phyloP scores from a whole-genome alignment of 1,140 invertebrate genomes.

The Listronotus bonariensis region DNA sequence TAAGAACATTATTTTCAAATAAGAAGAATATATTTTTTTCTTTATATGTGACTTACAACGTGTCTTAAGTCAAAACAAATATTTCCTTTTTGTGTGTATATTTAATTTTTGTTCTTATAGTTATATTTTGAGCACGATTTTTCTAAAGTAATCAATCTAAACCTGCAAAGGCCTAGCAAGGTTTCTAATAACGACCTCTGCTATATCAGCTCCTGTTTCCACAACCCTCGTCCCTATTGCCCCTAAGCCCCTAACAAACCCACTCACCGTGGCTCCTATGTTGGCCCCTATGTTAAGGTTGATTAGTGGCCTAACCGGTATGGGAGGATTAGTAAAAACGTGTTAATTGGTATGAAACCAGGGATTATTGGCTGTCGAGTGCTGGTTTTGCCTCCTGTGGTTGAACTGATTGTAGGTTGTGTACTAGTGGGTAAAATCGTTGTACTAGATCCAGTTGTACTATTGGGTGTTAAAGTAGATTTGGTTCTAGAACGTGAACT shows the following conservation, averaged over 20 bases:
- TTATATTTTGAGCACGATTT: no score
- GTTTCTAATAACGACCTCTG: constrained; percentile 45
- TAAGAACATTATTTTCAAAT: no score
- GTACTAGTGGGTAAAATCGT: no score
- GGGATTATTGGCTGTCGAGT: constrained; percentile 17
- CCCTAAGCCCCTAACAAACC: constrained; percentile 41
- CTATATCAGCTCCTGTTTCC: constrained; percentile 48
- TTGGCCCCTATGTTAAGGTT: constrained; percentile 39
- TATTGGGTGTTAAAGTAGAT: constrained; percentile 12
- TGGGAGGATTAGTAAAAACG: constrained; percentile 37
- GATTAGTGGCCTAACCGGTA: constrained; percentile 25
- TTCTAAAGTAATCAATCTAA: constrained; percentile 4
- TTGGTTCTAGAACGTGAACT: no score
- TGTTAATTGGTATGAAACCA: constrained; percentile 19
- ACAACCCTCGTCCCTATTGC: constrained; percentile 47
- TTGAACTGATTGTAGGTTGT: no score
- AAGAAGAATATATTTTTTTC: no score
- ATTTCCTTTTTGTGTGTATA: no score
- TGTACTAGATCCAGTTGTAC: constrained; percentile 13
- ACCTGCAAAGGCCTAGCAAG: constrained; percentile 20
- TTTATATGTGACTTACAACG: no score
- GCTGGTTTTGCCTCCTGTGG: constrained; percentile 11
- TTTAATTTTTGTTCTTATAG: no score
- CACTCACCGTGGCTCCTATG: constrained; percentile 40
- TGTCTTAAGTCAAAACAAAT: no score